Conservation (phyloP, 1,140 invertebrate genomes). For the Meloidogyne floridensis region DNA sequence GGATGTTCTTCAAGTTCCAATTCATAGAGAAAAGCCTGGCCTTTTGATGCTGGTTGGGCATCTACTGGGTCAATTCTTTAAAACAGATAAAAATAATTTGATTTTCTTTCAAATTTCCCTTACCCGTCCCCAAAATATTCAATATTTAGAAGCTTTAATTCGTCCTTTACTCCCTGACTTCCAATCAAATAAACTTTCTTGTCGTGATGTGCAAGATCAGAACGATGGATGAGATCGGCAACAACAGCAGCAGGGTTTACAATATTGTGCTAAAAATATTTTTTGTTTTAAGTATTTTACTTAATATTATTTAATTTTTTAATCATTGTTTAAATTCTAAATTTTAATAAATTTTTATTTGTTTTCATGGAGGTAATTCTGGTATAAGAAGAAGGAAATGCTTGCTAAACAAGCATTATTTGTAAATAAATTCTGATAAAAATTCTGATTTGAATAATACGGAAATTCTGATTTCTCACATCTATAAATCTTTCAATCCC, state of each 20-base stretch:
- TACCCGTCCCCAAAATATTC: conserved; percentile 63
- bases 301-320: not conserved
- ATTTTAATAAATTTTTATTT: no score
- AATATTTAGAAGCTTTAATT: conserved; percentile 65
- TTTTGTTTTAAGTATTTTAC: not conserved
- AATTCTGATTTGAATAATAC: not conserved
- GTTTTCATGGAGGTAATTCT: not conserved
- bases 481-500: not conserved
- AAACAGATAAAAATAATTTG: not conserved
- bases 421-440: not conserved
- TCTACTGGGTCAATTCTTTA: conserved; percentile 48
- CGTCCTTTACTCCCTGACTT: conserved; percentile 65
- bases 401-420: not conserved
- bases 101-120: not conserved
- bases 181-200: conserved; percentile 66
- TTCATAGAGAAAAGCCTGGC: conserved; percentile 61
- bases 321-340: not conserved
- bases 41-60: conserved; percentile 45
- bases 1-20: conserved; percentile 60
- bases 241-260: conserved; percentile 64
- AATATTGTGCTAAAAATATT: conserved; percentile 43
- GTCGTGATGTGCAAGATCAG: conserved; percentile 42
- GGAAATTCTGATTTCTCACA: conserved; percentile 3
- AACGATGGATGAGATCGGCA: conserved; percentile 52
- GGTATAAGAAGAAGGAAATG: no score